phyloP scores from a whole-genome alignment of 1,140 invertebrate genomes.

The Drosophila sechellia region DNA sequence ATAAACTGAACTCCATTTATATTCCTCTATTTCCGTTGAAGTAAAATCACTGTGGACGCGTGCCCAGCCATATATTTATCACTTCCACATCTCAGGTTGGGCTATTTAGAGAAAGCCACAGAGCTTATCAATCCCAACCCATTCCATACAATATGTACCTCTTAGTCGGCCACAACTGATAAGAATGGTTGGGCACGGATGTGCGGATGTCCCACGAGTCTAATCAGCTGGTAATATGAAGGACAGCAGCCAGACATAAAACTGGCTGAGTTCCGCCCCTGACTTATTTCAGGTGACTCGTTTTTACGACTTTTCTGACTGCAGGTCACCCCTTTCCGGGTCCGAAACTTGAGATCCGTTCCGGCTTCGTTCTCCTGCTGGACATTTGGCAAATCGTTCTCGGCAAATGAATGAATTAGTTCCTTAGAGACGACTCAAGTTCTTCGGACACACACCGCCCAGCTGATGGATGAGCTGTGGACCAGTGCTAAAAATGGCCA shows the following conservation, averaged over 20 bases:
- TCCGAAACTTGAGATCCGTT: slow-evolving; percentile 35
- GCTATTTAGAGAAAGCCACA: slow-evolving; percentile 57
- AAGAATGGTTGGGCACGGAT: slow-evolving; percentile 39
- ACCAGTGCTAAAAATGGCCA: slow-evolving; percentile 24
- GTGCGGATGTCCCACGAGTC: slow-evolving; percentile 64
- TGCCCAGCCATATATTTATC: slow-evolving; percentile 41
- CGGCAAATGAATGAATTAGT: slow-evolving; percentile 78
- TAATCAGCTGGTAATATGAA: slow-evolving; percentile 80
- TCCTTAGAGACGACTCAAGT: slow-evolving; percentile 60
- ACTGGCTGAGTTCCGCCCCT: slow-evolving; percentile 48
- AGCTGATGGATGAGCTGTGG: slow-evolving; percentile 31
- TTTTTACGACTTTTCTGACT: slow-evolving; percentile 14
- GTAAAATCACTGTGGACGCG: slow-evolving; percentile 23
- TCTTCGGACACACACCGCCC: not conserved
- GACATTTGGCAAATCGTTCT: slow-evolving; percentile 66
- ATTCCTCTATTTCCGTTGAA: slow-evolving; percentile 38
- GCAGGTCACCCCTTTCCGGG: slow-evolving; percentile 22
- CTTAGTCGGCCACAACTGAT: slow-evolving; percentile 61
- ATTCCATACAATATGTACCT: slow-evolving; percentile 15
- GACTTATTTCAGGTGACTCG: slow-evolving; percentile 75
- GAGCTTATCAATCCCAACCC: slow-evolving; percentile 59
- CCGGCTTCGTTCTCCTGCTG: slow-evolving; percentile 42
- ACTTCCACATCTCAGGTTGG: slow-evolving; percentile 35
- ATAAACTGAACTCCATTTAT: not conserved
- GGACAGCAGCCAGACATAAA: slow-evolving; percentile 66